Conservation (phyloP, 2,113 vertebrate genomes). For the Vulpes lagopus region DNA sequence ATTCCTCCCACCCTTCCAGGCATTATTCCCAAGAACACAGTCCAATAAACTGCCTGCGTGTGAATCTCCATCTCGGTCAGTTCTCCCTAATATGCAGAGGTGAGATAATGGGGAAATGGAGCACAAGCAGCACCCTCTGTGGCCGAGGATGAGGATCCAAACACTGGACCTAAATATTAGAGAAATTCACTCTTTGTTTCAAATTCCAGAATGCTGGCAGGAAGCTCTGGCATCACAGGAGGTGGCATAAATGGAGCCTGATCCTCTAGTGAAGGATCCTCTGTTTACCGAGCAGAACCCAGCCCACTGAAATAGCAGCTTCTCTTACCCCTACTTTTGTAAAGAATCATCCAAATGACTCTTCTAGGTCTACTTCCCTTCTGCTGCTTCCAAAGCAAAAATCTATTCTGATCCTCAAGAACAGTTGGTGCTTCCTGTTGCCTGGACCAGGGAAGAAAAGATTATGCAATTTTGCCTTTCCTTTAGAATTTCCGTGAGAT, state of each 20-base stretch:
- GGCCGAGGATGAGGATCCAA: not conserved
- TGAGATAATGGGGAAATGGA: not conserved
- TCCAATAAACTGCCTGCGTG: not conserved
- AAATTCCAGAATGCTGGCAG: not conserved
- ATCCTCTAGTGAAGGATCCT: slow-evolving; percentile 43
- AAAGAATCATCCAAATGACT: not conserved
- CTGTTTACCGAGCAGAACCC: not conserved
- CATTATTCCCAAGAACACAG: not conserved
- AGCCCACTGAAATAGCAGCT: not conserved
- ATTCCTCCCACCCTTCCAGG: not conserved
- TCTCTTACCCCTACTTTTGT: not conserved
- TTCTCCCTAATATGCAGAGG: too few relatives aligned
- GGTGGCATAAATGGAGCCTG: slow-evolving; percentile 17
- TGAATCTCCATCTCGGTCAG: not conserved
- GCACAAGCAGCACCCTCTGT: not conserved
- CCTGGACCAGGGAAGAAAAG: not conserved
- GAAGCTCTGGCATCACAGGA: not conserved
- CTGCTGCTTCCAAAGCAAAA: slow-evolving; percentile 25
- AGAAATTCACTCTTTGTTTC: slow-evolving; percentile 9
- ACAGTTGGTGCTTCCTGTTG: not conserved
- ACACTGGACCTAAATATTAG: not conserved
- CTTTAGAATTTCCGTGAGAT: not conserved
- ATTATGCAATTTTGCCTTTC: not conserved
- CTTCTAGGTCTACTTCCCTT: not conserved
- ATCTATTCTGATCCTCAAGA: not conserved